Conservation (phyloP, 2,113 vertebrate genomes). For the Malaclemys terrapin region DNA sequence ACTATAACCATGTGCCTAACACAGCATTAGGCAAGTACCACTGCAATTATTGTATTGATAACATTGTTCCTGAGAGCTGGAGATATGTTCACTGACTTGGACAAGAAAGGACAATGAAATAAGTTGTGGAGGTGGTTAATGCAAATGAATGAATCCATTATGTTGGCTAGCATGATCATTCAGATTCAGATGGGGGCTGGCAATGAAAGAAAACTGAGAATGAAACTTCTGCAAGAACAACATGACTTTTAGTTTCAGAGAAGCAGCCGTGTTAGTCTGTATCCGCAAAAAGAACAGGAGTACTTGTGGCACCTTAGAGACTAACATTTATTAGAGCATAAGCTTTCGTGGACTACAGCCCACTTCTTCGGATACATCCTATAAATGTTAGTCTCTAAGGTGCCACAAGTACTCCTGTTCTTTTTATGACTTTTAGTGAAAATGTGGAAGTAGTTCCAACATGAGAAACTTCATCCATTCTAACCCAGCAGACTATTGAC, state of each 20-base stretch:
- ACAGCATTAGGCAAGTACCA: slow-evolving; percentile 61
- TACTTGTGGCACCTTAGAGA: too few relatives aligned
- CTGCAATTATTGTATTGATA: slow-evolving; percentile 55
- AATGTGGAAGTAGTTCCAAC: slow-evolving; percentile 62
- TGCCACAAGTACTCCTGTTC: too few relatives aligned
- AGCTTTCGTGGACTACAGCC: too few relatives aligned
- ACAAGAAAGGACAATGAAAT: slow-evolving; percentile 49
- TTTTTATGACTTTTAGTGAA: slow-evolving; percentile 53
- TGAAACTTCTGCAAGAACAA: slow-evolving; percentile 36
- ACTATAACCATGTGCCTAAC: slow-evolving; percentile 41
- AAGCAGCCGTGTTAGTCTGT: too few relatives aligned
- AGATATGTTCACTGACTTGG: slow-evolving; percentile 67
- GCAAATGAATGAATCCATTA: slow-evolving; percentile 54
- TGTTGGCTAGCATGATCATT: slow-evolving; percentile 28
- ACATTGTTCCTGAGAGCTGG: slow-evolving; percentile 51
- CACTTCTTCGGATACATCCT: too few relatives aligned
- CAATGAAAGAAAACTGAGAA: slow-evolving; percentile 38
- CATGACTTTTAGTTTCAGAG: slow-evolving; percentile 33
- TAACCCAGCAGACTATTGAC: slow-evolving; percentile 51
- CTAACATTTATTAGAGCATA: too few relatives aligned
- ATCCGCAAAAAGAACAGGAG: too few relatives aligned
- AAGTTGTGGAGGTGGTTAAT: slow-evolving; percentile 51
- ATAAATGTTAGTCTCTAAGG: too few relatives aligned
- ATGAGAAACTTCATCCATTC: slow-evolving; percentile 50
- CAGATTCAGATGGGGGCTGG: slow-evolving; percentile 53